These are phyloP conservation scores for Epinephelus coioides DNA, from an alignment of 2,797 vertebrate genomes.

Conservation along the genomic window DNA sequence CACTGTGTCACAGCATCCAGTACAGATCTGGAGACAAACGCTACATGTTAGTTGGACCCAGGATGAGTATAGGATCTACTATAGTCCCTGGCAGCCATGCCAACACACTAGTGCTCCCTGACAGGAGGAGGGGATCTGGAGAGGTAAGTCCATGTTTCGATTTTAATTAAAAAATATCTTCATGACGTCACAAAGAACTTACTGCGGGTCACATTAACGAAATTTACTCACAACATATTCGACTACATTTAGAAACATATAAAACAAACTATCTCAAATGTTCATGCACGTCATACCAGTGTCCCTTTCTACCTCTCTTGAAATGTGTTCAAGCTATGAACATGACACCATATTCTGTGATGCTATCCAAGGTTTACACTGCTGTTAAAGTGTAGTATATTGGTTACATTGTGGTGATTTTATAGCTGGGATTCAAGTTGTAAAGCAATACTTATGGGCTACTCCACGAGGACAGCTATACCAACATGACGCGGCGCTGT, in stretches of 20 bases:
- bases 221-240: rapidly evolving
- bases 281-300: not conserved
- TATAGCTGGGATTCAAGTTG: not conserved
- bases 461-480: not conserved
- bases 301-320: not conserved
- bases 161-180: not conserved
- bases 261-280: not conserved
- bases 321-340: not conserved
- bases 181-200: not conserved
- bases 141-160: constrained; percentile 63
- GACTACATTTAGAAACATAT: not conserved
- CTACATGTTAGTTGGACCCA: too few species aligned
- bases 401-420: not conserved
- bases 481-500: not conserved
- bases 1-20: too few species aligned
- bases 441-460: too few species aligned
- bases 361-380: not conserved
- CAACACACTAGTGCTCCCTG: too few species aligned
- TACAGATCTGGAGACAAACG: too few species aligned
- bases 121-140: constrained; percentile 13
- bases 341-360: not conserved
- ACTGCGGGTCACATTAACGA: too few species aligned
- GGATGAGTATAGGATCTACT: too few species aligned
- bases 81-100: too few species aligned
- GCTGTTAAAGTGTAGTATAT: not conserved